Evolutionary conservation across 2,888 invertebrate genomes (phyloP).

Genomic region (Drosophila dives): DNA sequence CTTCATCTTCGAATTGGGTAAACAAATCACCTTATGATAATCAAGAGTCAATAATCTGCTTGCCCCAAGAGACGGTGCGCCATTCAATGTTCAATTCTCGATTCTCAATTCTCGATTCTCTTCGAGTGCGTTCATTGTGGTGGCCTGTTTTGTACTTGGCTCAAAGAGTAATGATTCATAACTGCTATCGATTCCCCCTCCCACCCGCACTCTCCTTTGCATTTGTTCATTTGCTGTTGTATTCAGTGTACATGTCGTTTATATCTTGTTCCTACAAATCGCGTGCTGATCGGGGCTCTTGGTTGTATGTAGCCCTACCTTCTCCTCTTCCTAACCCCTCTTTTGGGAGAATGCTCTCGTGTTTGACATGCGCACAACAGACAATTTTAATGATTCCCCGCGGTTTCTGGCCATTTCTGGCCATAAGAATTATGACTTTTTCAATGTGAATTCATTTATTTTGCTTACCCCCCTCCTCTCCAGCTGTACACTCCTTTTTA

Average conservation of each 20-base stretch:
- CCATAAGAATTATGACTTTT: slow-evolving; percentile 76
- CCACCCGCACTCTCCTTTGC: not conserved
- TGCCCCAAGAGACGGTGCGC: slow-evolving; percentile 23
- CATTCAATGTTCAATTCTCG: not conserved
- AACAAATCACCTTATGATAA: slow-evolving; percentile 70
- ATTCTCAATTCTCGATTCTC: slow-evolving; percentile 7
- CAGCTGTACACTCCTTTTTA: not conserved
- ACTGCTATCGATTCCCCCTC: slow-evolving; percentile 31
- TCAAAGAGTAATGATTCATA: slow-evolving; percentile 73
- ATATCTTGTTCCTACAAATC: slow-evolving; percentile 78
- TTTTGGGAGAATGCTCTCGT: slow-evolving; percentile 41
- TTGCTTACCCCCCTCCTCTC: slow-evolving; percentile 25
- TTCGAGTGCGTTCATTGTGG: slow-evolving; percentile 46
- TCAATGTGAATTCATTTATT: slow-evolving; percentile 77
- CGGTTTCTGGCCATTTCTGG: slow-evolving; percentile 56
- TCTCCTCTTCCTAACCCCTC: slow-evolving; percentile 9
- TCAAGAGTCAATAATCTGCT: slow-evolving; percentile 71
- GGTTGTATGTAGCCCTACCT: slow-evolving; percentile 37
- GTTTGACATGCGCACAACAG: slow-evolving; percentile 77
- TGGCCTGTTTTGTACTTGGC: slow-evolving; percentile 55
- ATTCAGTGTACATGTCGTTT: slow-evolving; percentile 78
- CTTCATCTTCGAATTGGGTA: slow-evolving; percentile 45
- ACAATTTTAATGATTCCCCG: slow-evolving; percentile 78
- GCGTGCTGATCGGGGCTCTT: slow-evolving; percentile 69
- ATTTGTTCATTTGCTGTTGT: slow-evolving; percentile 69